Conservation (phyloP, 2,888 invertebrate genomes). For the Cheilosia urbana region DNA sequence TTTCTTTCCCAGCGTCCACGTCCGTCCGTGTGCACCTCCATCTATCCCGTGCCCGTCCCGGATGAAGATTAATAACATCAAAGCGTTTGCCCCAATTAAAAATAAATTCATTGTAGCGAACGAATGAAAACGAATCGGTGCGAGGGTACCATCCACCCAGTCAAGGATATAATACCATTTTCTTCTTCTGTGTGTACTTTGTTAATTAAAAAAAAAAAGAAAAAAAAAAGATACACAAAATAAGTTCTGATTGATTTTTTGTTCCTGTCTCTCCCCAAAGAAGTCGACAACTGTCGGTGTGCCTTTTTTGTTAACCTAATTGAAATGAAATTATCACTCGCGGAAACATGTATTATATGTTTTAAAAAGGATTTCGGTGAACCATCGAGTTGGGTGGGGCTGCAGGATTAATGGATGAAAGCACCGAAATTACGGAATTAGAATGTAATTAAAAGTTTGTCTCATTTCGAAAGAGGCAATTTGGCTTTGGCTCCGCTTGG, state of each 20-base stretch:
- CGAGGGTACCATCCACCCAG: conserved; percentile 29
- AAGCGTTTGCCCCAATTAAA: conserved; percentile 74
- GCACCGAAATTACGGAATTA: conserved; percentile 31
- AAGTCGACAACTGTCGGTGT: conserved; percentile 28
- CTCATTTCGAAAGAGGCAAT: conserved; percentile 13
- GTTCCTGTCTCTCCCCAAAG: conserved; percentile 6
- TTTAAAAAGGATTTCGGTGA: neutral
- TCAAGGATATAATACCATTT: conserved; percentile 53
- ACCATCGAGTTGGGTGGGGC: neutral
- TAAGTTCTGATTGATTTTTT: conserved; percentile 56
- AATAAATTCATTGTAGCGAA: conserved; percentile 69
- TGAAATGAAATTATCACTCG: conserved; percentile 59
- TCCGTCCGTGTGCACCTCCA: neutral
- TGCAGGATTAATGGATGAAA: conserved; percentile 13
- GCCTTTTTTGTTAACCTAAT: conserved; percentile 58
- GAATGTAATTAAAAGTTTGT: conserved; percentile 59
- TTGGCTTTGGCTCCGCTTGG: conserved; percentile 8
- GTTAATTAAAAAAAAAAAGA: conserved; percentile 43
- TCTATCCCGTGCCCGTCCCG: conserved; percentile 41
- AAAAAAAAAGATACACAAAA: neutral
- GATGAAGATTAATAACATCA: conserved; percentile 74
- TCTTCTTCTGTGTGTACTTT: conserved; percentile 30
- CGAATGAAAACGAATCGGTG: conserved; percentile 12
- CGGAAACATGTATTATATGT: conserved; percentile 22
- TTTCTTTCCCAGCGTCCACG: conserved; percentile 55